Base-by-base conservation (phyloP, 2,888 invertebrate species). In the Callinectes sapidus region DNA sequence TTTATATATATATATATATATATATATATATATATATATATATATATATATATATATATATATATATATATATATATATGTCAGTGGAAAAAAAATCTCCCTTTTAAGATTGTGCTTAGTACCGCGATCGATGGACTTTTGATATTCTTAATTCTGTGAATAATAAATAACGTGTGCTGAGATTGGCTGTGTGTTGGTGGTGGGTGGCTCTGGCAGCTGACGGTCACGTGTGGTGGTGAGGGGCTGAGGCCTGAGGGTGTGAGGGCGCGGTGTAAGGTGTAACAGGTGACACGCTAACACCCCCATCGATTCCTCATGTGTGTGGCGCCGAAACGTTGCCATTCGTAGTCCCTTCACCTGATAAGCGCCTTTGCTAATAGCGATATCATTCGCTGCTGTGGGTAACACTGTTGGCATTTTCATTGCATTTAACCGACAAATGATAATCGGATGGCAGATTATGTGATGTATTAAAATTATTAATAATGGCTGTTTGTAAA, bases 1-100 rank as follows among this genome's bases (percentile, higher is more conserved):
- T 87, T 28, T 54, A 87, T 87, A 54, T 87, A 54, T 54, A 87
- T 28, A 54, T 87, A 54, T 87, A 87, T 87, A 55, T 87, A 87
- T 42, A 87, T 87, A 87, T 87, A 87, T 81, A 81, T 81, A 81
- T 14, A 81, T 81, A 81, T 14, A 35, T 81, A 81, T 14, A 35
- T 81, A 81, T 14, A 81, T 5, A 14, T 81, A 2, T 42, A 87
- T 87, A 87, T 87, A 55, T 85, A 85, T 85, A 32, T 32, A 85
- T 85, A 32, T 32, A 39, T 85, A 32, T 32, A 39, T 85, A 32
- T 32, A 85, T 14, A 1, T 85, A 10, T 39, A 2, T 32, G 14
- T 28, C 28, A n/a, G 18, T 5, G 3, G 10, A 48, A 48, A 48
- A 8, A 10, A 48, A 8, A 48, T 48, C 10, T 10, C 48, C 10